Evolutionary conservation across 2,113 vertebrate species (phyloP).

Genomic region (Pseudolaguvia tuberculata): DNA sequence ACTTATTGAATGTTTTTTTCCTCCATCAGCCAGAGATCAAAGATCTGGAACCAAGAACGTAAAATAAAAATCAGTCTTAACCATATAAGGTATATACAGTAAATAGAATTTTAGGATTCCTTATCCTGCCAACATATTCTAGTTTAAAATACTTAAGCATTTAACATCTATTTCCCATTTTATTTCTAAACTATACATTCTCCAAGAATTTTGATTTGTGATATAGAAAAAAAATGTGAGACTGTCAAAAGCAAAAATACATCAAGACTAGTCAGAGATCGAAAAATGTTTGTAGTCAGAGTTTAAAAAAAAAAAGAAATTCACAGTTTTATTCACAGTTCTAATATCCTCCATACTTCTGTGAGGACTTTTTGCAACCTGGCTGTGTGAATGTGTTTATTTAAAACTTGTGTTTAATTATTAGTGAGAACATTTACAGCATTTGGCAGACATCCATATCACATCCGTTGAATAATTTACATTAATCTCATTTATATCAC

Average conservation of each 20-base stretch:
- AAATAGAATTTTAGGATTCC: neutral
- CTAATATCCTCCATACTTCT: too few relatives aligned
- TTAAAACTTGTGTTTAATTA: too few relatives aligned
- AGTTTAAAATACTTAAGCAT: neutral
- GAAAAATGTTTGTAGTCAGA: neutral
- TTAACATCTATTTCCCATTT: neutral
- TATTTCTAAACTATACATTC: neutral
- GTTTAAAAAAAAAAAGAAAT: neutral
- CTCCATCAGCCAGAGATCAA: neutral
- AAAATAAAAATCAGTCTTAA: neutral
- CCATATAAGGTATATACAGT: neutral
- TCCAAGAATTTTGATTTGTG: neutral
- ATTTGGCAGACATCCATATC: too few relatives aligned
- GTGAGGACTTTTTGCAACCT: too few relatives aligned
- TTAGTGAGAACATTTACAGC: too few relatives aligned
- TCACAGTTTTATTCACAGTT: too few relatives aligned
- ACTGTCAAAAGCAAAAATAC: neutral
- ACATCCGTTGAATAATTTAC: too few relatives aligned
- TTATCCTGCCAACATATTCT: neutral
- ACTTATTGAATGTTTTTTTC: neutral
- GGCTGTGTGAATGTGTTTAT: too few relatives aligned
- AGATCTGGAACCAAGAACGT: neutral
- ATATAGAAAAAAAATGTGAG: neutral
- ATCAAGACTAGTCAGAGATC: neutral
- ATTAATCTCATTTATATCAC: too few relatives aligned